Evolutionary conservation across 2,113 vertebrate species (phyloP).

Genomic region (Oreochromis tanganicae): DNA sequence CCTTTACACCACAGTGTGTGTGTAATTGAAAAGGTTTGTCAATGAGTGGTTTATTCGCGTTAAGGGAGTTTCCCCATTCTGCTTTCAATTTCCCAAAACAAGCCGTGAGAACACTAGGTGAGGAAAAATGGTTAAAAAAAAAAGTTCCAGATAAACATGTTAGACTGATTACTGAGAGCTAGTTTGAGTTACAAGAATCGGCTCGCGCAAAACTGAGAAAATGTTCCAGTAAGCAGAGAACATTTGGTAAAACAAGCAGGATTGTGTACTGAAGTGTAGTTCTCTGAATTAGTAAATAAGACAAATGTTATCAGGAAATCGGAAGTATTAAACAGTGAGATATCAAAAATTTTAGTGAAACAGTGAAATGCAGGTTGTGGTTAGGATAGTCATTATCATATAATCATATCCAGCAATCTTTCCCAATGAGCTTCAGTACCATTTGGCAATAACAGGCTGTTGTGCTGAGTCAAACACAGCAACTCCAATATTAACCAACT

Average conservation of each 20-base stretch:
- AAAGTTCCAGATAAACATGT: conserved; percentile 33
- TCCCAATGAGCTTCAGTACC: not conserved
- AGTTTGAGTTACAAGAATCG: not conserved
- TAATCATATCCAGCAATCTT: not conserved
- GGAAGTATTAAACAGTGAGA: not conserved
- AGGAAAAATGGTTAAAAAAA: not conserved
- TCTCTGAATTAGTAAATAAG: not conserved
- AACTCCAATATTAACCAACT: conserved; percentile 44
- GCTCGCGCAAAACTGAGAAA: not conserved
- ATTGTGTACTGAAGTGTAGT: not conserved
- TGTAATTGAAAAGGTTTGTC: conserved; percentile 39
- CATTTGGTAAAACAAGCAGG: not conserved
- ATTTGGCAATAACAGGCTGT: conserved; percentile 7
- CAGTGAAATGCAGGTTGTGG: not conserved
- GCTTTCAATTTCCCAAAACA: conserved; percentile 72
- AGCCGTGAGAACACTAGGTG: conserved; percentile 4
- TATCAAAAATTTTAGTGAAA: not conserved
- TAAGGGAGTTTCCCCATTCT: conserved; percentile 72
- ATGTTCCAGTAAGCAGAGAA: not conserved
- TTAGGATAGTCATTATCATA: not conserved
- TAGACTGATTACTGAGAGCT: not conserved
- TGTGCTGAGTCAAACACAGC: conserved; percentile 22
- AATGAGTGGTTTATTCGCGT: conserved; percentile 46
- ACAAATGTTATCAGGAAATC: not conserved
- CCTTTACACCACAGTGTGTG: conserved; percentile 35